phyloP scores from a whole-genome alignment of 2,888 invertebrate genomes.

The Drosophila birchii region DNA sequence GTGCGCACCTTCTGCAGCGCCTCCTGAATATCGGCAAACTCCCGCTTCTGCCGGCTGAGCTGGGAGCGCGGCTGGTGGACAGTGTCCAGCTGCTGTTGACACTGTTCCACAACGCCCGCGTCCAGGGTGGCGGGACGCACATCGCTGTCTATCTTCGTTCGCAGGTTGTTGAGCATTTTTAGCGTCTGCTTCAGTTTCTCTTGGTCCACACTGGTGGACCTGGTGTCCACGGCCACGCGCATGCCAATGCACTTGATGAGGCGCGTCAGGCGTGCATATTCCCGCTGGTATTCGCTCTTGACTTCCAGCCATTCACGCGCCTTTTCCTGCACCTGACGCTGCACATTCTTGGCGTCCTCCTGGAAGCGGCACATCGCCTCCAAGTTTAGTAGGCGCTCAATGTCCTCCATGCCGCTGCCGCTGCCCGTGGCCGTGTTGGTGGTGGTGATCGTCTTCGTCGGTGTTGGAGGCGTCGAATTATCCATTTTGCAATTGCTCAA shows the following conservation, averaged over 20 bases:
- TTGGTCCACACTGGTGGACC: neutral
- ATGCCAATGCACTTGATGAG: constrained; percentile 51
- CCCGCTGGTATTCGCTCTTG: constrained; percentile 67
- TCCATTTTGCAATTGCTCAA: neutral
- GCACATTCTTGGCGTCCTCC: constrained; percentile 67
- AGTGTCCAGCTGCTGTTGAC: constrained; percentile 1
- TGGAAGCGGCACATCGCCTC: constrained; percentile 75
- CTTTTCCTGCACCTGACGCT: constrained; percentile 77
- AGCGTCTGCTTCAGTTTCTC: neutral
- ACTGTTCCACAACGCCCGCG: neutral
- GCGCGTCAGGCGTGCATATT: constrained; percentile 59
- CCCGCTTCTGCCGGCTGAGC: constrained; percentile 40
- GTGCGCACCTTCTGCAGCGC: constrained; percentile 59
- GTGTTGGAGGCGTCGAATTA: neutral
- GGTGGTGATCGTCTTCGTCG: neutral
- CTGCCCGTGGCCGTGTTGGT: neutral
- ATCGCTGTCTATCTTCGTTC: constrained; percentile 8
- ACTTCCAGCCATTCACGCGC: constrained; percentile 62
- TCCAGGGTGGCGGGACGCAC: constrained; percentile 14
- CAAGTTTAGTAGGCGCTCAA: constrained; percentile 74
- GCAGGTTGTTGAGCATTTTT: neutral
- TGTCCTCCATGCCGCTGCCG: constrained; percentile 61
- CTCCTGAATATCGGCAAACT: constrained; percentile 63
- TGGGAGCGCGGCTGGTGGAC: constrained; percentile 4
- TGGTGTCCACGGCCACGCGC: constrained; percentile 27